Conservation (phyloP, 2,797 vertebrate genomes). For the Masticophis lateralis region DNA sequence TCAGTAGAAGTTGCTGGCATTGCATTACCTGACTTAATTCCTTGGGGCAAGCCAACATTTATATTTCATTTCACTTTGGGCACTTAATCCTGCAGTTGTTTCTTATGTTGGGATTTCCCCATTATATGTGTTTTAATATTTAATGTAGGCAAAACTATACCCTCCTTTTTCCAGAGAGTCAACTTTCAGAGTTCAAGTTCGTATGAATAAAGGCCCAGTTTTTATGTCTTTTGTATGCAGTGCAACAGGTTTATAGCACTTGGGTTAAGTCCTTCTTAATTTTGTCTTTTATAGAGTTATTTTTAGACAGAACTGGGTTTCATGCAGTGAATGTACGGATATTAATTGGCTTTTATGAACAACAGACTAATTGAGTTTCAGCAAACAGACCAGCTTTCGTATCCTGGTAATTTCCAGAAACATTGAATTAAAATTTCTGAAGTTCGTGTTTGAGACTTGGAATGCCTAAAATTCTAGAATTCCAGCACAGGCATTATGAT, state of each 20-base stretch:
- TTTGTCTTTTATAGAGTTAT: neutral
- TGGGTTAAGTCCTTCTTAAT: neutral
- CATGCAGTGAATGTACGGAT: neutral
- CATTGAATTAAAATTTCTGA: neutral
- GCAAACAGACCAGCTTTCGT: neutral
- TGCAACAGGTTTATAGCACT: neutral
- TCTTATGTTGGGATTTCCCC: slow-evolving; percentile 18
- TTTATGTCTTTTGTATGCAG: neutral
- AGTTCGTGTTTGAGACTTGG: neutral
- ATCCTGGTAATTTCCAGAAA: neutral
- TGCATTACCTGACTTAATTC: neutral
- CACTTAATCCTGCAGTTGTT: neutral
- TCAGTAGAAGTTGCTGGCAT: neutral
- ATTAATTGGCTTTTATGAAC: neutral
- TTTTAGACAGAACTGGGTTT: neutral
- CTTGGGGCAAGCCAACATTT: neutral
- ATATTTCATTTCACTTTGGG: slow-evolving; percentile 3
- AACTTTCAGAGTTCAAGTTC: slow-evolving; percentile 10
- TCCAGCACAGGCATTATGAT: neutral
- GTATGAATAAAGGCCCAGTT: neutral
- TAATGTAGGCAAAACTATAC: neutral
- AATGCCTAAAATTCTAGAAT: neutral
- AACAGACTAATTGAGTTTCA: neutral
- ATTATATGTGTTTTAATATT: slow-evolving; percentile 39
- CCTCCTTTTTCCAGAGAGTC: slow-evolving; percentile 31